Base-by-base conservation (phyloP, 2,113 vertebrate genomes). In the Plestiodon gilberti region DNA sequence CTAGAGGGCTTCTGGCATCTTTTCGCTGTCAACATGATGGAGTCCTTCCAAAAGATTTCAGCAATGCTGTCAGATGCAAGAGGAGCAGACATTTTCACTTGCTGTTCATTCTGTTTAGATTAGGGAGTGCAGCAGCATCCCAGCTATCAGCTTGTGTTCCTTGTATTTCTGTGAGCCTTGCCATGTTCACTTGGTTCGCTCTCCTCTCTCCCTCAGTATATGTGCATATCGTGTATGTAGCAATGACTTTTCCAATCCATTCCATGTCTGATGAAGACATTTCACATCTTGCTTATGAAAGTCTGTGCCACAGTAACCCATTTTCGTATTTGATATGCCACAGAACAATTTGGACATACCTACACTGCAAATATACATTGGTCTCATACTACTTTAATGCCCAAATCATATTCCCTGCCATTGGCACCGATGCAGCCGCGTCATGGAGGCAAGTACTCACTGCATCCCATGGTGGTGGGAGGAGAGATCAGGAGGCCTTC, bases 41-140 rank as follows among this genome's bases (percentile, higher is more conserved):
- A 92, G 52, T 81, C 5, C 0, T 73, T 92, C 93, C 86, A 92
- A 82, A 89, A 67, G 89, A 95, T 95, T 96, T 91, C 93, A 93
- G 86, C 61, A 23, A 84, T 40, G 71, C 82, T 91, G 69, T 85
- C 1, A 0, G 89, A 87, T 86, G 90, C 0, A 0, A 62, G 67
- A 94, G 85, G 67, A 94, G 85, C 4, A 0, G 67, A 40, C 43
- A 40, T 82, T 0, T 82, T 4, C 0, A 14, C 1, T 81, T 40
- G 28, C 23, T 64, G 17, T 22, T 55, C 8, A n/a, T 67, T 67
- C 11, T 30, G 30, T 61, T 79, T 38, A 65, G 62, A 30, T 67
- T 67, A n/a, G 67, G 35, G 30, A 23, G 43, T 40, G 23, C 35
- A n/a, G n/a, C n/a, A n/a, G n/a, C n/a, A 65, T 30, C 23, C 2